phyloP scores from a whole-genome alignment of 2,888 invertebrate species.

The Pachliopta kotzebuea region DNA sequence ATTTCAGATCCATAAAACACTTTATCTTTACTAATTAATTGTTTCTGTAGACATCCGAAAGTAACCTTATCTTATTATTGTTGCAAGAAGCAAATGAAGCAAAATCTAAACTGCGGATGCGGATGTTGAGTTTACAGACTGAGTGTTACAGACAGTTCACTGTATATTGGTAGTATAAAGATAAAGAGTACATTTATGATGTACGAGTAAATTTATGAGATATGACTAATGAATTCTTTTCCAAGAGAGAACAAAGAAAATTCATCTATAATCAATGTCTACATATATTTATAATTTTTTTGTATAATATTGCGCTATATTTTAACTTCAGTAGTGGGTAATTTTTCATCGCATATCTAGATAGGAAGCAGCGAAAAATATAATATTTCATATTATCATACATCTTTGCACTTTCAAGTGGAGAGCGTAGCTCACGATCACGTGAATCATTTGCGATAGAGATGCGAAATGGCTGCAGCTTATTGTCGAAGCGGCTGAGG shows the following conservation, averaged over 20 bases:
- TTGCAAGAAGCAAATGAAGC: neutral
- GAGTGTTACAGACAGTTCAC: no score
- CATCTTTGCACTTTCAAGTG: slow-evolving; percentile 21
- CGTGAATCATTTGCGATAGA: slow-evolving; percentile 23
- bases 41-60: neutral
- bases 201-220: no score
- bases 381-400: slow-evolving; percentile 24
- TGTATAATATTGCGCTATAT: neutral
- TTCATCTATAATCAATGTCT: neutral
- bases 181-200: no score
- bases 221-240: no score
- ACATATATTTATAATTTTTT: neutral
- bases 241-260: no score
- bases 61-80: slow-evolving; percentile 8
- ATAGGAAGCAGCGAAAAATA: slow-evolving; percentile 16
- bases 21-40: slow-evolving; percentile 5
- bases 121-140: no score
- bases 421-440: slow-evolving; percentile 16
- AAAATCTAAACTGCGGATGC: neutral
- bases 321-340: slow-evolving; percentile 1
- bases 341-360: slow-evolving; percentile 18
- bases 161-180: no score
- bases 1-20: neutral
- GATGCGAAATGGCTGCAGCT: slow-evolving; percentile 21
- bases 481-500: slow-evolving; percentile 12